Conservation (phyloP, 1,140 invertebrate species). For the Piezodorus guildinii region DNA sequence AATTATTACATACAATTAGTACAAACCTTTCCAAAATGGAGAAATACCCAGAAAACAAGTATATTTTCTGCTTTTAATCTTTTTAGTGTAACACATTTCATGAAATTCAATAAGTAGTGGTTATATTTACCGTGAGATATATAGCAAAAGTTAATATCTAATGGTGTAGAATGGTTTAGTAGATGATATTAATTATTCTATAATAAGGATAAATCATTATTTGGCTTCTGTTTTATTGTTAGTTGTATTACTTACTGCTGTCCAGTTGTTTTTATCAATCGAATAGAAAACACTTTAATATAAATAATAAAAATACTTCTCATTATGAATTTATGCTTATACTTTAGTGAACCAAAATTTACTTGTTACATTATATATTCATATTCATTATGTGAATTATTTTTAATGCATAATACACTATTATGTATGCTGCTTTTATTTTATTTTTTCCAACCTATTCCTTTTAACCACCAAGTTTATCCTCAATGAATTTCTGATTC, state of each 20-base stretch:
- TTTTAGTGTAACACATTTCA: too few relatives aligned
- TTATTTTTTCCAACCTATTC: not conserved
- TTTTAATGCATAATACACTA: constrained; percentile 18
- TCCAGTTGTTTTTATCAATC: not conserved
- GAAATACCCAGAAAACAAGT: too few relatives aligned
- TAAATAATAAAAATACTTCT: constrained; percentile 4
- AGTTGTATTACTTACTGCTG: not conserved
- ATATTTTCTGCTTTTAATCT: too few relatives aligned
- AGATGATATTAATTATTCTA: constrained; percentile 8
- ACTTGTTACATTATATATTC: not conserved
- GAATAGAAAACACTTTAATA: not conserved
- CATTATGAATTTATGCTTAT: constrained; percentile 12
- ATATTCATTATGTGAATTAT: constrained; percentile 16
- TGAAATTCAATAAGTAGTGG: too few relatives aligned
- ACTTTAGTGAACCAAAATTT: constrained; percentile 5
- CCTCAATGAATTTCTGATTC: too few relatives aligned
- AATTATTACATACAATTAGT: too few relatives aligned
- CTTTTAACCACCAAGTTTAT: too few relatives aligned
- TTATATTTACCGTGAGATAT: not conserved
- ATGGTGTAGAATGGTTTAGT: constrained; percentile 13
- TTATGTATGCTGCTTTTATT: constrained; percentile 16
- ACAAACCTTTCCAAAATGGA: too few relatives aligned
- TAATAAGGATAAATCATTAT: not conserved
- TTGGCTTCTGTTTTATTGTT: constrained; percentile 8
- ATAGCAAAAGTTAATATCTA: constrained; percentile 4